Evolutionary conservation across 2,113 vertebrate species (phyloP), one percentile per base, ranked within the genome.

Genomic region (Agapornis roseicollis): DNA sequence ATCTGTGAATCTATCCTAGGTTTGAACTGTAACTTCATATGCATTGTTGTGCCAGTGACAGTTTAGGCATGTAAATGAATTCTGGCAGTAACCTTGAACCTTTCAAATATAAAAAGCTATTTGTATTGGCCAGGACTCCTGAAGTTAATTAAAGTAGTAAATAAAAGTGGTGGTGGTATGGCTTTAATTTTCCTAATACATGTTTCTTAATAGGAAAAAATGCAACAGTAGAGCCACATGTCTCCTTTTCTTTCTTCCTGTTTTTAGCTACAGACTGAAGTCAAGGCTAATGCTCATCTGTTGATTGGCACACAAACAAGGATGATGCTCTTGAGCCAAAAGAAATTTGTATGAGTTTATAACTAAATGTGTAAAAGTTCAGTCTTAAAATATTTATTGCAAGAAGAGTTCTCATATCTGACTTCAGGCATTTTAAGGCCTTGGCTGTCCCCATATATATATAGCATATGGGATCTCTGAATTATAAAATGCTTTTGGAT

Each of bases 191-290:
- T 91, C 49, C 71, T 47, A 83, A n/a, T 92, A 78, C 33, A 3
- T 80, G n/a, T 77, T 86, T 88, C 55, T 93, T 90, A 84, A 85
- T 49, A 89, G 66, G 80, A 82, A 66, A 91, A 86, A 95, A 84
- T 46, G 68, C 44, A 90, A 18, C 27, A 58, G 80, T 35, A 84
- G 64, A 88, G 70, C 66, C 78, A 79, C 74, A 64, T 1, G 2
- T 89, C 65, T 84, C 27, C 14, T 76, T 72, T 80, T 79, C 49
- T 65, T 72, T 18, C 63, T 80, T 86, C 89, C 55, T 18, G 2
- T 83, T 96, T 56, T 70, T 56, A 65, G 80, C 80, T 84, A 17
- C 89, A 86, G 53, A 31, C 76, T 77, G 82, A 72, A 96, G 85
- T 80, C 66, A 76, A 23, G 37, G 63, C 47, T 88, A 33, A 72